Evolutionary conservation across 2,797 vertebrate genomes (phyloP).

Genomic region (Molossus alvarezi): DNA sequence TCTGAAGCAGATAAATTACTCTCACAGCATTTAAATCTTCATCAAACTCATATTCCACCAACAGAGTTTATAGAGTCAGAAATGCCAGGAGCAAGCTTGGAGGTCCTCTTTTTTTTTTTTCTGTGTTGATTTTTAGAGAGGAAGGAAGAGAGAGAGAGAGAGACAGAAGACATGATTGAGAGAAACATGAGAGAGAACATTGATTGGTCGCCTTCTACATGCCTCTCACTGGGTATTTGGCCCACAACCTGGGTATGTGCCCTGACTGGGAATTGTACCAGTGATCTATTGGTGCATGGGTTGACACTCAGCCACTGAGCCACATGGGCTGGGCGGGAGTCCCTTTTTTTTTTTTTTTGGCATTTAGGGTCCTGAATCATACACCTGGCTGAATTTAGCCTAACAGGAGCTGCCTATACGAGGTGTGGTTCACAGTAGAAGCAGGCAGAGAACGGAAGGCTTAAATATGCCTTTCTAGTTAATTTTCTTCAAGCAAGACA

Average conservation of each 20-base stretch:
- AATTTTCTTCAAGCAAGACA: not conserved
- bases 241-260: no score
- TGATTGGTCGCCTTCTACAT: no score
- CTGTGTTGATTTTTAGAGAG: no score
- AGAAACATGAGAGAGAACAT: no score
- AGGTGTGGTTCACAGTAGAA: not conserved
- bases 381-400: not conserved
- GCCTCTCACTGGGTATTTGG: no score
- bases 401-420: fast-evolving
- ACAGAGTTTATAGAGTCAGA: not conserved
- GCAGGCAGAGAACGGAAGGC: not conserved
- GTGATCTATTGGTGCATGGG: no score
- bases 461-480: not conserved
- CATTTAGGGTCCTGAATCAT: no score
- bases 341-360: not conserved
- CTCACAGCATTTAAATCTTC: not conserved
- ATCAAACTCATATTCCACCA: not conserved
- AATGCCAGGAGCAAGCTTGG: not conserved
- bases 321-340: not conserved
- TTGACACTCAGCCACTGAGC: no score
- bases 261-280: no score
- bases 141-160: no score
- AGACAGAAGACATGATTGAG: no score
- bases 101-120: not conserved
- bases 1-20: not conserved